Evolutionary conservation across 2,888 invertebrate species (phyloP), one percentile per base, ranked within the genome.

Genomic region (Caenorhabditis sp.): DNA sequence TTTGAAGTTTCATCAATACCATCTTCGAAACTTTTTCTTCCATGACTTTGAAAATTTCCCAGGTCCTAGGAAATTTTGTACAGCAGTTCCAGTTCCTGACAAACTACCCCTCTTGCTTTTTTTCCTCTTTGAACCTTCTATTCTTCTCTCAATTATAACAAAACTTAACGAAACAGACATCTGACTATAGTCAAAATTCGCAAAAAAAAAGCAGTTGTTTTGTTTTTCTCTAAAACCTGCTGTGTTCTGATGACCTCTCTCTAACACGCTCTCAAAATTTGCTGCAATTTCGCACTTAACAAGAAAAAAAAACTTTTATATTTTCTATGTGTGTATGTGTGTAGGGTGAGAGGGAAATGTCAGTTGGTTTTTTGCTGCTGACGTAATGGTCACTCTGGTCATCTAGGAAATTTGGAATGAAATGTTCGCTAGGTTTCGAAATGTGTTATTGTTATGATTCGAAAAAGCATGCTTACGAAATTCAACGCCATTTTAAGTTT

Each of bases 81-180:
- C n/a, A n/a, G n/a, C n/a, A n/a, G n/a, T n/a, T n/a, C n/a, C n/a
- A n/a, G n/a, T n/a, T n/a, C n/a, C n/a, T n/a, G n/a, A n/a, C n/a
- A n/a, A n/a, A n/a, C n/a, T n/a, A n/a, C n/a, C n/a, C n/a, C n/a
- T n/a, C n/a, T n/a, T n/a, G n/a, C n/a, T n/a, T n/a, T n/a, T n/a
- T n/a, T n/a, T n/a, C n/a, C n/a, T n/a, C n/a, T n/a, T n/a, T 10
- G 31, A 43, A 58, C 62, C 59, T 62, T 56, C n/a, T 50, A 17
- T 27, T n/a, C 27, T 38, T 4, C n/a, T 27, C 36, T 25, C 4
- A 25, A 54, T 23, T 23, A 21, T 52, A 8, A 38, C 14, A 49
- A 7, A 52, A 52, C 26, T 54, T 8, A 26, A 43, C 58, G 26
- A 36, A 36, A 36, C 7, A 43, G 17, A 43, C 12, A 43, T 43